Base-by-base conservation (phyloP, 2,888 invertebrate species). In the Slavum lentiscoides region DNA sequence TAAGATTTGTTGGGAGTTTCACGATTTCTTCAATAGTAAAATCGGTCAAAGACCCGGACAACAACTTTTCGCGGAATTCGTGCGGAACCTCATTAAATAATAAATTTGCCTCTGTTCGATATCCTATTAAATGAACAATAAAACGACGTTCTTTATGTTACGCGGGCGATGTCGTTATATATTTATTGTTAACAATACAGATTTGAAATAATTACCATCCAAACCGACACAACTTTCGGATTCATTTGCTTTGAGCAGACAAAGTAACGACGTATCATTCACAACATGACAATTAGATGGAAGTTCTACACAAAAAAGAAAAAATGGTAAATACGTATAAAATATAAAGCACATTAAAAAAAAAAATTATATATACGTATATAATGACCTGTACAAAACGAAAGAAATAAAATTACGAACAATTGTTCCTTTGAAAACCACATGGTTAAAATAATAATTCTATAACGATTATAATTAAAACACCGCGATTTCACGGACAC, bases 11-110 rank as follows among this genome's bases (percentile, higher is more conserved):
- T 37, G 77, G 77, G n/a, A 77, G 49, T 53, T 30, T 53, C 7
- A 53, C 53, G 17, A 77, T 77, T 61, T 77, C 69, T 77, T 68
- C 69, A 49, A 5, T 53, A 37, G 59, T 69, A 19, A 77, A 61
- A 59, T 49, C 17, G n/a, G 30, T 30, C 30, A 74, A 66, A 61
- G 75, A 76, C 11, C 68, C 67, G 4, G 13, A 49, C 7, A 67
- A 37, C 8, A 76, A 59, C 23, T 76, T 76, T 59, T 68, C 19
- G 1, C 23, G 39, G 1, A 76, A 13, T 49, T 43, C 21, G 7
- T 43, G 49, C 15, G 75, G 43, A 68, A 68, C 13, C 59, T 53
- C 11, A 11, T 70, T 61, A 21, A 77, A 77, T 17, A 77, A 53
- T 21, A 61, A 49, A 68, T 37, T 30, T 3, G 62, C 15, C n/a